Base-by-base conservation (phyloP, 2,113 vertebrate genomes). In the Pycnonotus jocosus region DNA sequence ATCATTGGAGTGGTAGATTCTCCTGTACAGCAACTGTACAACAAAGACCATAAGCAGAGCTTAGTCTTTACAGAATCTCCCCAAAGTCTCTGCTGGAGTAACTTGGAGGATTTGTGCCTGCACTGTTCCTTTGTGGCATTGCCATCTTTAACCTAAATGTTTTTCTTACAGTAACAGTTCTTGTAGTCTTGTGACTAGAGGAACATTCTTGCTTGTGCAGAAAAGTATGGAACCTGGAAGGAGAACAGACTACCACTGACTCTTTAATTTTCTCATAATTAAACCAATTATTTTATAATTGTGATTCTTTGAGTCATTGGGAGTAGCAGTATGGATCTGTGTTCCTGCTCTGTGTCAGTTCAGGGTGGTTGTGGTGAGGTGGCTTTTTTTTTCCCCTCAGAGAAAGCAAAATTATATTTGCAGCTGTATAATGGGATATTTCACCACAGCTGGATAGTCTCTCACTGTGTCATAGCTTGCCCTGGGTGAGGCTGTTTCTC, bases 391-490 rank as follows among this genome's bases (percentile, higher is more conserved):
- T 25, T 42, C 16, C 31, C 2, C 62, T 66, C 0, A 0, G 79
- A 66, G 85, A 81, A 88, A 93, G 72, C 48, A 66, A 58, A 83
- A 72, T 54, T 44, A 27, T 53, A 7, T 91, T 92, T 93, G 88
- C 93, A 94, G 82, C 88, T 94, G 92, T 88, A 7, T 11, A 72
- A 61, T 47, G 40, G 84, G 84, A 69, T 90, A 30, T 96, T 96
- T 96, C 65, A 28, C 79, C 90, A 68, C 90, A 96, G 95, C 93
- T 96, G 92, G 90, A 88, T 88, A 73, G 85, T 96, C 92, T 93
- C 82, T 95, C 38, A 50, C 68, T 82, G 90, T 76, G 87, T 95
- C 93, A 86, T 44, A 77, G 80, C 74, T 74, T 24, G 6, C 77
- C 33, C 82, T 86, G 95, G 89, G 92, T 51, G 86, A 96, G 92